Base-by-base conservation (phyloP, 1,140 invertebrate genomes). In the Ceratitis capitata region DNA sequence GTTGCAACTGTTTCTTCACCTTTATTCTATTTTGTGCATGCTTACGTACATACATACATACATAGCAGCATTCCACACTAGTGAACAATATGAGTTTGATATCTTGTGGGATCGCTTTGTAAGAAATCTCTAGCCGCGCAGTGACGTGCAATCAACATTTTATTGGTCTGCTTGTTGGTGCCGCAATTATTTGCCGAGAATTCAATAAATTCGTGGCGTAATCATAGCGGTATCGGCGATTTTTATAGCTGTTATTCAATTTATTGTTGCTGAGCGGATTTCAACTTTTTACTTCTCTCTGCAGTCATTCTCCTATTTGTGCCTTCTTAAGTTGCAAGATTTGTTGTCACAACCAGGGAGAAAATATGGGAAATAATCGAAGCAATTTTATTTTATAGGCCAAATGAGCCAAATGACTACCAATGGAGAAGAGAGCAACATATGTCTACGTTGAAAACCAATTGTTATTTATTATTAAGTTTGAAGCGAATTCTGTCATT, bases 171-270 rank as follows among this genome's bases (percentile, higher is more conserved):
- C 82, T 51, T 83, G 26, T 83, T 51, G n/a, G n/a, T n/a, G 47
- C 35, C 42, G 82, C 53, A 53, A 83, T 53, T 83, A 53, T 58
- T 32, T n/a, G 47, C 53, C 19, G 47, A 53, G 82, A 83, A 83
- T 51, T 83, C 47, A 83, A 83, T 83, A 51, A 83, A 83, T 83
- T 83, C 53, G 47, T 51, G 53, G 82, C 82, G 82, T 83, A 83
- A 83, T 83, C 82, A 83, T 83, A 53, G 82, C 82, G 82, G 82
- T 83, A 83, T 58, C 69, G 69, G 69, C 39, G 69, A 45, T 78
- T 78, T 78, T 78, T 78, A 78, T 45, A 45, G 39, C 69, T 45
- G 69, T 78, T 78, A 78, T 78, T 78, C 32, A 23, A 78, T 78
- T 78, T 78, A 78, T 78, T 78, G 69, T 39, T 78, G 69, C 39